Evolutionary conservation across 2,888 invertebrate genomes (phyloP).

Genomic region (Odontocerum albicorne): DNA sequence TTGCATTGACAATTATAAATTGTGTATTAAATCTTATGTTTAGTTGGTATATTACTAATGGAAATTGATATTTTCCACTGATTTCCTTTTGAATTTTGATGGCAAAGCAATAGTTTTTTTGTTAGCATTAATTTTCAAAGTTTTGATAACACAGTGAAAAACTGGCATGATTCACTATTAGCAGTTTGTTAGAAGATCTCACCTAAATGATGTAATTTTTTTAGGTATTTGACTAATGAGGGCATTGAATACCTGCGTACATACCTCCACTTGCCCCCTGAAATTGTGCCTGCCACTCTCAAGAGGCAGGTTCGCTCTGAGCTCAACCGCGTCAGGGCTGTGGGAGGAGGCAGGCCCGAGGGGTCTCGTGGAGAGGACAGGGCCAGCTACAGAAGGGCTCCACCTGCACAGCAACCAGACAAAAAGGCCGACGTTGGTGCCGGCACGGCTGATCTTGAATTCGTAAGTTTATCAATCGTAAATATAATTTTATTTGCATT

Average conservation of each 20-base stretch:
- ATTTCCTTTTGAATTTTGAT: too few relatives aligned
- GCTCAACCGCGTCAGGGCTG: slow-evolving; percentile 75
- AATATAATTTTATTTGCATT: background rate
- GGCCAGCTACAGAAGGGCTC: slow-evolving; percentile 78
- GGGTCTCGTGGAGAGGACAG: slow-evolving; percentile 80
- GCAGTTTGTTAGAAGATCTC: too few relatives aligned
- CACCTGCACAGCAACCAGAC: slow-evolving; percentile 69
- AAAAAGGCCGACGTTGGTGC: slow-evolving; percentile 98
- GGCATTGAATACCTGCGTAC: slow-evolving; percentile 96
- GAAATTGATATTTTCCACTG: too few relatives aligned
- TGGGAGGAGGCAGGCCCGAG: slow-evolving; percentile 66
- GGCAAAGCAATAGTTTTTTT: too few relatives aligned
- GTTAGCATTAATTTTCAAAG: too few relatives aligned
- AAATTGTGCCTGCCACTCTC: slow-evolving; percentile 97
- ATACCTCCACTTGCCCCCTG: slow-evolving; percentile 95
- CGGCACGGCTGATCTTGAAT: slow-evolving; percentile 91
- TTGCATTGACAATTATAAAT: too few relatives aligned
- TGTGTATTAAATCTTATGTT: too few relatives aligned
- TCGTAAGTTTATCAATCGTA: slow-evolving; percentile 54
- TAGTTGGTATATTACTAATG: too few relatives aligned
- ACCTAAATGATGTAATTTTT: slow-evolving; percentile 26
- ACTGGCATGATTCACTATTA: too few relatives aligned
- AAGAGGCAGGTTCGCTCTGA: slow-evolving; percentile 89
- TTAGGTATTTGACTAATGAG: slow-evolving; percentile 91
- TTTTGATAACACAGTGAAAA: too few relatives aligned